phyloP scores from a whole-genome alignment of 2,797 vertebrate genomes.

The Fringilla coelebs region DNA sequence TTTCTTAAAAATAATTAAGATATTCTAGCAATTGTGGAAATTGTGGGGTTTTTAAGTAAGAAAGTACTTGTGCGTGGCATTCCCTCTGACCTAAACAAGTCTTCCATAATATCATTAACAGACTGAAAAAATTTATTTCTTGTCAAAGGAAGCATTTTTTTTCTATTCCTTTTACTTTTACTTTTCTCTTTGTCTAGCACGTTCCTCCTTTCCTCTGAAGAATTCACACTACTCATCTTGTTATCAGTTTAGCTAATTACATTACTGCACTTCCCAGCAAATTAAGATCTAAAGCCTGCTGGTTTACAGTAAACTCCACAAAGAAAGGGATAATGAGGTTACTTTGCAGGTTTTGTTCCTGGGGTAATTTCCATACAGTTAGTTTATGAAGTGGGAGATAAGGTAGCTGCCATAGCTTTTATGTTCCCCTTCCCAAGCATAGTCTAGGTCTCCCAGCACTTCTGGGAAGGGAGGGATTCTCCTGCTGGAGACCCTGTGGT shows the following conservation, averaged over 20 bases:
- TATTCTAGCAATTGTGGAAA: not conserved
- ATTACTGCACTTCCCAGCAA: constrained; percentile 37
- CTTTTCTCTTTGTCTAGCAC: not conserved
- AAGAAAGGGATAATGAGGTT: constrained; percentile 5
- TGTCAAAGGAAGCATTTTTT: not conserved
- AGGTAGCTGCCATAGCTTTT: not conserved
- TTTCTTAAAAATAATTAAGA: not conserved
- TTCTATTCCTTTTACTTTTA: not conserved
- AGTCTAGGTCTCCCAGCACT: not conserved
- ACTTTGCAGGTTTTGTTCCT: constrained; percentile 24
- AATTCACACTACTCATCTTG: not conserved
- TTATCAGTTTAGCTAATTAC: constrained; percentile 19
- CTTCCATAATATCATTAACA: not conserved
- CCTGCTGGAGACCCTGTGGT: not conserved
- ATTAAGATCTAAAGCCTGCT: not conserved
- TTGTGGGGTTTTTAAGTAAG: not conserved
- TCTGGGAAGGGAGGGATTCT: not conserved
- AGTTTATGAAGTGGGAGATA: not conserved
- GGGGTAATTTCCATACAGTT: not conserved
- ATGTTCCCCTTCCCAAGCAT: not conserved
- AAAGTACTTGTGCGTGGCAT: not conserved
- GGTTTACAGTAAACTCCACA: constrained; percentile 38
- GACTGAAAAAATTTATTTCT: not conserved
- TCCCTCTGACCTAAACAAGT: not conserved
- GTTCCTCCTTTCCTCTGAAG: not conserved